Conservation (phyloP, 2,888 invertebrate species). For the Aporophyla nigra region DNA sequence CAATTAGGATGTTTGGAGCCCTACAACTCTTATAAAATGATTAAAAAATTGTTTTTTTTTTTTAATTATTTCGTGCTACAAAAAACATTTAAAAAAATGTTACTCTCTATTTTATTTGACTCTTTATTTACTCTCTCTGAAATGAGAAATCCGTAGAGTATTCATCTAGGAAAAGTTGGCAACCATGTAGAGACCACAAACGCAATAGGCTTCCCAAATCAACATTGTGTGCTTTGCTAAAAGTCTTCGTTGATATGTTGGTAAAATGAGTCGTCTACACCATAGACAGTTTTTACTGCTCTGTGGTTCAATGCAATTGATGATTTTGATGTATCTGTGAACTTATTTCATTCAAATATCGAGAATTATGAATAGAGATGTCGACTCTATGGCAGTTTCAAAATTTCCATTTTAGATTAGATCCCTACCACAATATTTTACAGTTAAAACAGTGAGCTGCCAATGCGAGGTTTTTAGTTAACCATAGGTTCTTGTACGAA, state of each 20-base stretch:
- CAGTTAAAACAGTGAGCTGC: constrained; percentile 38
- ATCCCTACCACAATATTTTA: constrained; percentile 47
- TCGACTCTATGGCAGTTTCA: constrained; percentile 37
- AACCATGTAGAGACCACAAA: background rate
- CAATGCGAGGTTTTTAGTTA: constrained; percentile 42
- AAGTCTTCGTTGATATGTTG: background rate
- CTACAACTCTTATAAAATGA: too few relatives aligned
- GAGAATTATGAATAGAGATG: background rate
- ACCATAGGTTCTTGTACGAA: constrained; percentile 24
- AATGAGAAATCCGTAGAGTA: too few relatives aligned
- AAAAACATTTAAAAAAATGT: too few relatives aligned
- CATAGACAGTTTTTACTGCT: constrained; percentile 5
- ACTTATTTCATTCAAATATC: background rate
- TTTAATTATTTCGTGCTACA: too few relatives aligned
- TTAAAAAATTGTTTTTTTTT: too few relatives aligned
- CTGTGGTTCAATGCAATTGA: constrained; percentile 10
- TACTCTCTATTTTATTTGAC: too few relatives aligned
- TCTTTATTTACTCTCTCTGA: too few relatives aligned
- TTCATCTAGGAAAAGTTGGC: too few relatives aligned
- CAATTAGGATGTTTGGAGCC: too few relatives aligned
- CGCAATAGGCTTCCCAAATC: background rate
- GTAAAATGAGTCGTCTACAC: background rate
- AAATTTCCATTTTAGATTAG: constrained; percentile 53
- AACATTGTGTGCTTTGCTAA: background rate
- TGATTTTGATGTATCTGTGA: background rate